A percentile compares a stretch with the other conserved stretches of the same genome.
Evolutionary conservation across 2,113 vertebrate species (phyloP).

Genomic region (Atherinomorus stipes): DNA sequence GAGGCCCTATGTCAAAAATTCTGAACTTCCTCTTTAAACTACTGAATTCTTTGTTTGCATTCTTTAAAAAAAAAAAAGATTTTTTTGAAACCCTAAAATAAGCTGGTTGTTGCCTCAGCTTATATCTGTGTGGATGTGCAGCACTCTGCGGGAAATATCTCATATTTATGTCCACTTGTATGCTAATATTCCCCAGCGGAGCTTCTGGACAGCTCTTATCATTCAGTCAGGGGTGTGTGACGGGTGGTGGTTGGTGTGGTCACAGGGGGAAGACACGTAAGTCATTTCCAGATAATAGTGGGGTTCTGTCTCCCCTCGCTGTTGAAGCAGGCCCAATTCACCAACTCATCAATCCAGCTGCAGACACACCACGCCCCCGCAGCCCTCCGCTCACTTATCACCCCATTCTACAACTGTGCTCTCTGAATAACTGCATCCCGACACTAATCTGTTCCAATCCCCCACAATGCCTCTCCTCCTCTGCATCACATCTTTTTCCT

Average conservation of each 20-base stretch:
- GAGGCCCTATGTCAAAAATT: no score
- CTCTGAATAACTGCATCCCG: slow-evolving; percentile 70
- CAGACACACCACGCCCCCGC: slow-evolving; percentile 58
- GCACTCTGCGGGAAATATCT: no score
- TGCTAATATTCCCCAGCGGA: neutral
- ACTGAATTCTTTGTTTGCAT: no score
- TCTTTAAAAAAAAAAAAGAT: no score
- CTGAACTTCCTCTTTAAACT: no score
- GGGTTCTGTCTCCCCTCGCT: slow-evolving; percentile 58
- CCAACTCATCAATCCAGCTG: slow-evolving; percentile 69
- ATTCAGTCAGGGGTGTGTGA: slow-evolving; percentile 41
- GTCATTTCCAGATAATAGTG: slow-evolving; percentile 77
- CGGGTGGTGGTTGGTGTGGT: neutral
- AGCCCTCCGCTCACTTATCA: slow-evolving; percentile 68
- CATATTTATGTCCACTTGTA: slow-evolving; percentile 20
- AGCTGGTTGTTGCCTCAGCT: no score
- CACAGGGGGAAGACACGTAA: slow-evolving; percentile 56
- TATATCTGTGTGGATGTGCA: no score
- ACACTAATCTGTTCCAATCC: slow-evolving; percentile 66
- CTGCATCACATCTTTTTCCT: slow-evolving; percentile 34
- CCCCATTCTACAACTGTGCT: slow-evolving; percentile 51
- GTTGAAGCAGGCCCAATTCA: slow-evolving; percentile 37
- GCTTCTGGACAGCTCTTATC: slow-evolving; percentile 48
- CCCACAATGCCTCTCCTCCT: slow-evolving; percentile 57
- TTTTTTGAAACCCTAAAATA: no score